Evolutionary conservation across 2,888 invertebrate genomes (phyloP).

Genomic region (Chirona hameri): DNA sequence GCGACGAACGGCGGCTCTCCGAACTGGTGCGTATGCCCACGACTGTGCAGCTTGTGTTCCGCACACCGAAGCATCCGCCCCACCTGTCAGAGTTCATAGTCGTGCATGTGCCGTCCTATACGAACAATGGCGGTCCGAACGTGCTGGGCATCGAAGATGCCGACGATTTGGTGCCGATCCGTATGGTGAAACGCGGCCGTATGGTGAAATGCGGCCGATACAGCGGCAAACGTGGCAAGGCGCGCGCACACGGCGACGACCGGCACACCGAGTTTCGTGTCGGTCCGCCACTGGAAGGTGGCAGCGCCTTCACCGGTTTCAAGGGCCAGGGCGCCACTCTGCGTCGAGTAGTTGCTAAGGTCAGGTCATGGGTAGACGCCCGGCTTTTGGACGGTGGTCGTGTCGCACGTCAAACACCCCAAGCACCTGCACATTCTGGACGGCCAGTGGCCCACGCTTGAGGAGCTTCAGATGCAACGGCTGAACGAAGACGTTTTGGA

Average conservation of each 20-base stretch:
- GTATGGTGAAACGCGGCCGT: background rate
- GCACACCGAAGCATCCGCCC: background rate
- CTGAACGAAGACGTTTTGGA: no score
- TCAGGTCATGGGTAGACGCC: background rate
- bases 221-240: background rate
- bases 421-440: background rate
- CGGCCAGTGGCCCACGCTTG: no score
- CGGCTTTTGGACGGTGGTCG: background rate
- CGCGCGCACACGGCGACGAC: background rate
- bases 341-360: background rate
- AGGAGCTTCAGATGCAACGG: no score
- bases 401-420: background rate
- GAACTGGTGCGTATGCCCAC: background rate
- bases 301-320: background rate
- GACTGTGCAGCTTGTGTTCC: background rate
- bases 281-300: background rate
- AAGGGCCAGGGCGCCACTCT: background rate
- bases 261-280: background rate
- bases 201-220: background rate
- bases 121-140: background rate
- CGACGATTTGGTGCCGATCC: background rate
- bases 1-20: background rate
- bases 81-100: background rate
- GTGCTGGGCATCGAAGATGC: background rate
- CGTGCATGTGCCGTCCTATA: background rate